Conservation (phyloP, 2,113 vertebrate genomes). For the Cebus imitator region DNA sequence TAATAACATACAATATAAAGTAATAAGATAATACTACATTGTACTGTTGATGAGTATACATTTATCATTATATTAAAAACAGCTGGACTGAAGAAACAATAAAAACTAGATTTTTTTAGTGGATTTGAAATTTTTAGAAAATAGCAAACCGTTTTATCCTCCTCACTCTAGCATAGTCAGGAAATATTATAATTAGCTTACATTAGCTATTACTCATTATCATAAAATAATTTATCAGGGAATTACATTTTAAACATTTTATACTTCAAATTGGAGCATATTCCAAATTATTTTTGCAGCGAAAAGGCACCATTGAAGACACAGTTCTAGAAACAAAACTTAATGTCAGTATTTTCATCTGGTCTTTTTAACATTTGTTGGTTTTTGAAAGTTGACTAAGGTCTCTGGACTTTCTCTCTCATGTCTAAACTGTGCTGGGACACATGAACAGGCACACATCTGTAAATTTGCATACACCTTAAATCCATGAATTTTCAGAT, state of each 20-base stretch:
- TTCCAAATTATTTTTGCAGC: not conserved
- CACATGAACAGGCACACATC: not conserved
- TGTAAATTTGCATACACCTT: not conserved
- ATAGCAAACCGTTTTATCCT: not conserved
- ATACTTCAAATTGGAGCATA: not conserved
- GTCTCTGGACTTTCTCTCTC: not conserved
- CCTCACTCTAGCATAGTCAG: not conserved
- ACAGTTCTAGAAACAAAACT: not conserved
- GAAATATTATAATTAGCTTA: not conserved
- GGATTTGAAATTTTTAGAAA: not conserved
- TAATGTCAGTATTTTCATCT: not conserved
- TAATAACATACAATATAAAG: not conserved
- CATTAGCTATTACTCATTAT: not conserved
- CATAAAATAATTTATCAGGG: not conserved
- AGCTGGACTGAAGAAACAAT: not conserved
- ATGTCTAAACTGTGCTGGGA: not conserved
- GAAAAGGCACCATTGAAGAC: not conserved
- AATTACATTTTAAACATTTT: not conserved
- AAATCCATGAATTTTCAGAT: not conserved
- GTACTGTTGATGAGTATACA: not conserved
- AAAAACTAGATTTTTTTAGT: constrained; percentile 36
- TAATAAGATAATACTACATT: not conserved
- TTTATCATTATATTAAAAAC: constrained; percentile 40
- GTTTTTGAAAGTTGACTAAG: not conserved
- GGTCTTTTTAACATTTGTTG: not conserved